Evolutionary conservation across 2,888 invertebrate species (phyloP), one percentile per base, ranked within the genome.

Genomic region (Coenonympha arcania): DNA sequence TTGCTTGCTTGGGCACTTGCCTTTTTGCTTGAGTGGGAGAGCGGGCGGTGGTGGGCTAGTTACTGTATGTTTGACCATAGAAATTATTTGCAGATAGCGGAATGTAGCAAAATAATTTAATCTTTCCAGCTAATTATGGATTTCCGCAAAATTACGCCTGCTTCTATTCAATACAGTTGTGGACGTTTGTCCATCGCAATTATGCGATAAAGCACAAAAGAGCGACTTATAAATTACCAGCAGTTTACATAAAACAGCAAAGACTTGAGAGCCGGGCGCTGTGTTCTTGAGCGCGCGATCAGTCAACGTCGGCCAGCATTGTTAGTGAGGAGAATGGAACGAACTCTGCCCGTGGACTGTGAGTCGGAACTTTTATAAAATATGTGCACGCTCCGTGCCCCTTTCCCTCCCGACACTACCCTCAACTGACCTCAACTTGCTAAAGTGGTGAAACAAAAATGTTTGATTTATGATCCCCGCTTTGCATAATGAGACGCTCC

Each of bases 221-320:
- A 46, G 39, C 51, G 49, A 47, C 55, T 53, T 51, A 55, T 57
- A 57, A 57, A 57, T 57, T 57, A 53, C 55, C 33, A 39, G 55
- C 49, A 42, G 44, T 57, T 51, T 57, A 52, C 52, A 52, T 55
- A 55, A 48, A 42, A 51, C 50, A 52, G 54, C 54, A 48, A 53
- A 53, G 53, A 54, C 52, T 55, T 45, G 47, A 53, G 19, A 53
- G 50, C 49, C 49, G 54, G 42, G 54, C 50, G 56, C 50, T 48
- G 48, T 52, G 48, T 52, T 55, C 54, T 48, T 52, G 54, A 50
- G 52, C 46, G 53, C 48, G 66, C 68, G 69, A 81, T 81, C 77
- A 63, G 72, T 81, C 82, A 79, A 73, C 66, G 81, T 81, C 80
- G 56, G 57, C 57, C 51, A 49, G 59, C 67, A 79, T 80, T 81